Evolutionary conservation across 2,113 vertebrate genomes (phyloP).

Genomic region (Lagopus leucura): DNA sequence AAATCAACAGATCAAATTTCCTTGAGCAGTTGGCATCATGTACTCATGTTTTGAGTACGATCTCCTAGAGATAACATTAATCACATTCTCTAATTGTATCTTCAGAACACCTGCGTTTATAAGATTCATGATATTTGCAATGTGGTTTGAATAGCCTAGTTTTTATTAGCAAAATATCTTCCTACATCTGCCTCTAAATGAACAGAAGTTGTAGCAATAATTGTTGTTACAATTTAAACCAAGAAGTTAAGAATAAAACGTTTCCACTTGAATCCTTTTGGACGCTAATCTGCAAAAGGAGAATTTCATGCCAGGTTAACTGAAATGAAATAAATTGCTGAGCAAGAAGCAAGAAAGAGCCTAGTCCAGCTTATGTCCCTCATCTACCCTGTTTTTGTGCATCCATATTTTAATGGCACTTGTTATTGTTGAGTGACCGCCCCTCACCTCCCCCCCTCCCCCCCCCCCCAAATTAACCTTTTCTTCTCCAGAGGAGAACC

Average conservation of each 20-base stretch:
- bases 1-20: background rate
- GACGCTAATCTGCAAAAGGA: background rate
- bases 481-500: constrained; percentile 15
- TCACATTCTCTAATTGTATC: background rate
- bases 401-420: background rate
- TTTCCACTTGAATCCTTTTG: background rate
- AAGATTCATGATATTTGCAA: background rate
- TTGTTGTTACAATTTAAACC: background rate
- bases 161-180: background rate
- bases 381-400: background rate
- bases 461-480: background rate
- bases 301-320: background rate
- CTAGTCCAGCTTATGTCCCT: background rate
- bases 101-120: background rate
- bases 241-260: background rate
- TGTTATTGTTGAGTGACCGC: background rate
- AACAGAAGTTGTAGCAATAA: background rate
- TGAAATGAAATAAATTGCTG: background rate
- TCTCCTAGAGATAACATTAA: background rate
- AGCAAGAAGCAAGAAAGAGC: background rate
- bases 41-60: background rate
- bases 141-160: background rate
- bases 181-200: background rate
- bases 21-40: background rate
- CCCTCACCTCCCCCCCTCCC: too few species aligned